Conservation (phyloP, 2,113 vertebrate genomes). For the Nestor notabilis region DNA sequence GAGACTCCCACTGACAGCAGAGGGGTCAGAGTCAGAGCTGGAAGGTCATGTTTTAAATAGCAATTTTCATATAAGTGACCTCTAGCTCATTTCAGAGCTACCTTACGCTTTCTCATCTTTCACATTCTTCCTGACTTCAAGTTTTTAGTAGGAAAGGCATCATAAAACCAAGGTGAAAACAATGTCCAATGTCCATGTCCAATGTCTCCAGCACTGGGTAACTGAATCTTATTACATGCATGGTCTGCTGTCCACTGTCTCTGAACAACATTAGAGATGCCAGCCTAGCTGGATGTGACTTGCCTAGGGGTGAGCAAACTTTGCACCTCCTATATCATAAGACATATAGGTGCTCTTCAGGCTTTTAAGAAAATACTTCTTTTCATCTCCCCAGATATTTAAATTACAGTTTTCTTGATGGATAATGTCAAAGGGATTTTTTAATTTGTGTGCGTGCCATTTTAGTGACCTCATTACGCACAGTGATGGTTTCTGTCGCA, state of each 20-base stretch:
- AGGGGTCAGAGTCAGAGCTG: background rate
- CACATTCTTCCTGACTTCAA: background rate
- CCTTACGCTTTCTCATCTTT: background rate
- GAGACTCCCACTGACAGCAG: background rate
- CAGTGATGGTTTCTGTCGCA: background rate
- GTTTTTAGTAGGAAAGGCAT: background rate
- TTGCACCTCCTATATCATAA: background rate
- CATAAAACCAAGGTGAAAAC: background rate
- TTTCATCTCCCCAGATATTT: background rate
- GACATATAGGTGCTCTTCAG: background rate
- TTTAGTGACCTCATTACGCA: background rate
- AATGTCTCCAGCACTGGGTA: background rate
- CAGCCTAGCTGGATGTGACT: background rate
- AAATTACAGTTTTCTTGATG: background rate
- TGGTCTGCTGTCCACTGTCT: background rate
- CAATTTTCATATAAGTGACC: background rate
- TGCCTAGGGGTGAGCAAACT: background rate
- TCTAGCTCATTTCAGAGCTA: background rate
- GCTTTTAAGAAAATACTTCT: background rate
- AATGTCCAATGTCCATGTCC: no score
- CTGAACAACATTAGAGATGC: background rate
- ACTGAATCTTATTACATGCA: background rate
- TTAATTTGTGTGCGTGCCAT: background rate
- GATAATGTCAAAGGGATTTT: background rate
- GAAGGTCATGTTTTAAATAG: background rate